Conservation (phyloP, 2,113 vertebrate species). For the Parus major region DNA sequence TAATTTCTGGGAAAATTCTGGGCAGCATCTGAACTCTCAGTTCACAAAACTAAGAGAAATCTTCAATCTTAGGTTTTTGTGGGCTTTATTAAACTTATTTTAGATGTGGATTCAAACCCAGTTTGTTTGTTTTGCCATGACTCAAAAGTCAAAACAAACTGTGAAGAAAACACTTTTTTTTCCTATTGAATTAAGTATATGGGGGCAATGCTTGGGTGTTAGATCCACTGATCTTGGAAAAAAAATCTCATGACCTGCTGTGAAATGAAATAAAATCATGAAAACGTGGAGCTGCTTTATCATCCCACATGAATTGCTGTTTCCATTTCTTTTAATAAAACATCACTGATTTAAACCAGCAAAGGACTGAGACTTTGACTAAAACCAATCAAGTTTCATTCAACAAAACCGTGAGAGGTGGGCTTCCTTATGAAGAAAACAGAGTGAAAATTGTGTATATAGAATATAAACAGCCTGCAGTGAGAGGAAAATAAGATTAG, state of each 20-base stretch:
- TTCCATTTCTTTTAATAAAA: background rate
- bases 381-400: background rate
- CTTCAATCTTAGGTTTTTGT: background rate
- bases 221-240: background rate
- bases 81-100: background rate
- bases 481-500: background rate
- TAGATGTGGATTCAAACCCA: background rate
- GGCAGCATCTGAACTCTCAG: background rate
- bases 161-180: background rate
- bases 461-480: background rate
- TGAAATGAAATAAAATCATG: background rate
- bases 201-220: background rate
- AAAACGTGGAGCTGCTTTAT: background rate
- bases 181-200: background rate
- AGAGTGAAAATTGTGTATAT: background rate
- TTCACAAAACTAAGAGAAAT: background rate
- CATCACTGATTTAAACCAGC: background rate
- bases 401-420: background rate
- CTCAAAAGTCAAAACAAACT: background rate
- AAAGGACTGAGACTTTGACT: background rate
- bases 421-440: background rate
- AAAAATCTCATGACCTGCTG: background rate
- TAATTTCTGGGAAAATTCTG: background rate
- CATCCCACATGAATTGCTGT: background rate
- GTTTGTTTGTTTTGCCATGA: background rate